These are phyloP conservation scores for Caenorhabditis sp. DNA, from an alignment of 2,888 invertebrate genomes.

Conservation along the genomic window DNA sequence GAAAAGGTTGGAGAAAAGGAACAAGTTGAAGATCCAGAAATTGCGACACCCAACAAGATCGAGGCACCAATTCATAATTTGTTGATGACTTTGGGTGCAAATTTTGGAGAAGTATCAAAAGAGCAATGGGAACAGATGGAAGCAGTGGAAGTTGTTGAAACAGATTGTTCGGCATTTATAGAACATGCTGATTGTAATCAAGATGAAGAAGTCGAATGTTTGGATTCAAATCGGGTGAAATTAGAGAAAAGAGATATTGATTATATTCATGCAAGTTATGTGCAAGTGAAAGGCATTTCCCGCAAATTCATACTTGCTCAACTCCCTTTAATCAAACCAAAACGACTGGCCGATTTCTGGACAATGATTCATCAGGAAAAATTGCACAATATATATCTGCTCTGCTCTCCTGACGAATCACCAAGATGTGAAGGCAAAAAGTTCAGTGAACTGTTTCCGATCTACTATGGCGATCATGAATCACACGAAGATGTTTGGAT, in stretches of 20 bases:
- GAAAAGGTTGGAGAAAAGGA: no score
- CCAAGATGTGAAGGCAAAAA: background rate
- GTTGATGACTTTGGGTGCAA: background rate
- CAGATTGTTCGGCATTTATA: background rate
- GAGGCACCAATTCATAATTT: background rate
- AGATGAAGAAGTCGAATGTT: background rate
- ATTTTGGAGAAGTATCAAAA: background rate
- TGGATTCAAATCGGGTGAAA: constrained; percentile 7
- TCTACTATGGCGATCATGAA: background rate
- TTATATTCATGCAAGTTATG: constrained; percentile 8
- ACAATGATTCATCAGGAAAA: constrained; percentile 6
- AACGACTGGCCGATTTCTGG: constrained; percentile 2
- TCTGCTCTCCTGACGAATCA: constrained; percentile 1
- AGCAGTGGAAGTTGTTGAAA: background rate
- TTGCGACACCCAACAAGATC: background rate
- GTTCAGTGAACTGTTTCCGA: constrained; percentile 1
- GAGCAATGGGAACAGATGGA: background rate
- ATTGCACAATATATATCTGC: constrained; percentile 2
- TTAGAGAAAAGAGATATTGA: background rate
- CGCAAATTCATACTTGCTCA: constrained; percentile 4
- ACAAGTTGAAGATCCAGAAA: no score
- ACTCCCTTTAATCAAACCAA: background rate
- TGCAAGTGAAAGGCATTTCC: background rate
- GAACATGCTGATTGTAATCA: background rate
- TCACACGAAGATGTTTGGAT: constrained; percentile 3